These are phyloP conservation scores for Plebejus melissa DNA, from an alignment of 2,888 invertebrate genomes.

Conservation along the genomic window DNA sequence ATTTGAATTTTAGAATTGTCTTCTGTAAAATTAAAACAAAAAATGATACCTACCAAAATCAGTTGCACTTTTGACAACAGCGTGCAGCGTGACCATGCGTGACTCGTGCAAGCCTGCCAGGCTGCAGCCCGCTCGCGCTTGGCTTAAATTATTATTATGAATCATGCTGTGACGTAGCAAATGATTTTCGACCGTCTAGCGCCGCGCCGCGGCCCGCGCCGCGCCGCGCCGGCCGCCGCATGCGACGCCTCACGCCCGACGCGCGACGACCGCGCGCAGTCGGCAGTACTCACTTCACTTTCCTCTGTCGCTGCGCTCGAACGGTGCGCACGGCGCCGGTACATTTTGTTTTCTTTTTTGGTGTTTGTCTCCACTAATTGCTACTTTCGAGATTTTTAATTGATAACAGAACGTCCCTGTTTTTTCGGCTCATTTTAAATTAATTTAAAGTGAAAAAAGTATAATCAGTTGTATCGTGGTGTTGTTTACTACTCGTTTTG, in stretches of 20 bases:
- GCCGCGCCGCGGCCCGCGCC: too few species aligned
- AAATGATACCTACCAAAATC: too few species aligned
- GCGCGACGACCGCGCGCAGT: conserved; percentile 35
- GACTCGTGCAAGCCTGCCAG: too few species aligned
- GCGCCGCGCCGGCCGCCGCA: too few species aligned
- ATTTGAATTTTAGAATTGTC: too few species aligned
- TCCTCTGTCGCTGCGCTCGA: conserved; percentile 46
- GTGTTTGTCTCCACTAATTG: background rate
- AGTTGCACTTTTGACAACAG: too few species aligned
- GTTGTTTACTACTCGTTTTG: conserved; percentile 14
- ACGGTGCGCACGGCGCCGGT: conserved; percentile 41
- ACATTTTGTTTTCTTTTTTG: background rate
- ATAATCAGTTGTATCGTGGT: conserved; percentile 20
- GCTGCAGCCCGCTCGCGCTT: background rate
- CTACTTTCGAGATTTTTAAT: background rate
- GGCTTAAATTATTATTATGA: conserved; percentile 31
- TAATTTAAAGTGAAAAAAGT: background rate
- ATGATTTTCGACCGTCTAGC: conserved; percentile 33
- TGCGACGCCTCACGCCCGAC: too few species aligned
- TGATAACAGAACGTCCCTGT: background rate
- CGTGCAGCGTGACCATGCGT: too few species aligned
- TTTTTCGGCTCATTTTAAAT: background rate
- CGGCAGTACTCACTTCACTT: conserved; percentile 41
- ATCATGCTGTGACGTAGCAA: conserved; percentile 40
- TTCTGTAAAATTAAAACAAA: too few species aligned